These are phyloP conservation scores for Bungarus multicinctus DNA, from an alignment of 2,113 vertebrate genomes.

Conservation along the genomic window DNA sequence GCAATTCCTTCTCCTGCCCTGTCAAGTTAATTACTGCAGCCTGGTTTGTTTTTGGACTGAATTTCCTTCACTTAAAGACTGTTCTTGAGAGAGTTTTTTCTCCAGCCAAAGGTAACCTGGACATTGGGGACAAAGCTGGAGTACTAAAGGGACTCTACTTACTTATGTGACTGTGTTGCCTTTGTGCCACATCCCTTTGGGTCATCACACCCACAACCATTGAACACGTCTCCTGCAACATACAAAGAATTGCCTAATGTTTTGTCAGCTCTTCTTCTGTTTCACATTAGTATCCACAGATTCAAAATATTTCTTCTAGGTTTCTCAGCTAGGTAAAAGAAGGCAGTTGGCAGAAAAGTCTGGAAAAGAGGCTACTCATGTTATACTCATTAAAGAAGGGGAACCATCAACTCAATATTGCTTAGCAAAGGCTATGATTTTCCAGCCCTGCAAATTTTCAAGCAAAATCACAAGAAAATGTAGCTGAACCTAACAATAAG, in stretches of 20 bases:
- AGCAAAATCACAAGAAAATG: background rate
- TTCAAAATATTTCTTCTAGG: slow-evolving; percentile 48
- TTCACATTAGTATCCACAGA: slow-evolving; percentile 26
- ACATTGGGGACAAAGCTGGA: too few species aligned
- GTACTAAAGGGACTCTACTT: too few species aligned
- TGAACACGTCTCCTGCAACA: slow-evolving; percentile 2
- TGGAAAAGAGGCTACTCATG: slow-evolving; percentile 32
- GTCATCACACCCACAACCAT: background rate
- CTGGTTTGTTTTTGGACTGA: too few species aligned
- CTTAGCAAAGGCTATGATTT: slow-evolving; percentile 14
- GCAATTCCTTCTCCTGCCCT: too few species aligned
- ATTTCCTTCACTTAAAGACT: too few species aligned
- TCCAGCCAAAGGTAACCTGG: too few species aligned
- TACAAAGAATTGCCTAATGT: slow-evolving; percentile 23
- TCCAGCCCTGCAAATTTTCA: background rate
- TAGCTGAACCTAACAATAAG: background rate
- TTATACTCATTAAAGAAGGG: slow-evolving; percentile 33
- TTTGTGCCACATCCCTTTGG: too few species aligned
- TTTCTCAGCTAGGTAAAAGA: slow-evolving; percentile 49
- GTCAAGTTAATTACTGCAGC: too few species aligned
- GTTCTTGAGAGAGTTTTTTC: too few species aligned
- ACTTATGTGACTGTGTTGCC: too few species aligned
- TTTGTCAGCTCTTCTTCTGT: slow-evolving; percentile 39
- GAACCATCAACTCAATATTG: slow-evolving; percentile 43
- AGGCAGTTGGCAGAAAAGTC: slow-evolving; percentile 37